phyloP scores from a whole-genome alignment of 2,888 invertebrate species.

The Noctua pronuba region DNA sequence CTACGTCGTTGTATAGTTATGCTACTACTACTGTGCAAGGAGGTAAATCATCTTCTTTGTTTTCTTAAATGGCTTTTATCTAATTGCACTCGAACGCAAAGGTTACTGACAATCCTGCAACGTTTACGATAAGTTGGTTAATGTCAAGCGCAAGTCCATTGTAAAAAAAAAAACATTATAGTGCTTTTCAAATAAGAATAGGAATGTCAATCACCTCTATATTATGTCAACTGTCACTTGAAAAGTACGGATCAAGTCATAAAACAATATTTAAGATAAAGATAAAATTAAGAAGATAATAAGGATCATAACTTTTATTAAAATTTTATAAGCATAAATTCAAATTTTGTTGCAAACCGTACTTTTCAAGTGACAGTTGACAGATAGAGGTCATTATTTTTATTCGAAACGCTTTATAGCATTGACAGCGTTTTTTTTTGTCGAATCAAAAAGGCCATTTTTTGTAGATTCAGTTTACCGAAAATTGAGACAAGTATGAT shows the following conservation, averaged over 20 bases:
- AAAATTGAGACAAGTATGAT: no score
- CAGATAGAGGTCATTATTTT: background rate
- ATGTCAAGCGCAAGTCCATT: background rate
- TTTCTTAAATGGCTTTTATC: background rate
- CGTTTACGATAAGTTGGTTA: background rate
- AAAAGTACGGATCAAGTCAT: no score
- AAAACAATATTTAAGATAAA: no score
- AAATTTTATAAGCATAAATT: no score
- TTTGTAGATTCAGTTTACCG: no score
- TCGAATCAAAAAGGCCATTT: no score
- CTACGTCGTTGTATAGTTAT: slow-evolving; percentile 89
- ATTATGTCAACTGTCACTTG: background rate
- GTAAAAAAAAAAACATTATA: background rate
- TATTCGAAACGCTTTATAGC: background rate
- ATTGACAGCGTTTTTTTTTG: no score
- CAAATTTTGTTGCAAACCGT: no score
- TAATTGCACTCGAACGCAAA: background rate
- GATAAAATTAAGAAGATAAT: no score
- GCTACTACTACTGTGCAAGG: slow-evolving; percentile 91
- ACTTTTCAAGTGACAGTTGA: no score
- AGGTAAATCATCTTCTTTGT: slow-evolving; percentile 72
- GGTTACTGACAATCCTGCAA: background rate
- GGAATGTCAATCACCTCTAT: background rate
- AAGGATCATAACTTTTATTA: no score
- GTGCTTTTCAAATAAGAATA: background rate